These are phyloP conservation scores for Orthosia incerta DNA, from an alignment of 2,888 invertebrate species.

Conservation along the genomic window DNA sequence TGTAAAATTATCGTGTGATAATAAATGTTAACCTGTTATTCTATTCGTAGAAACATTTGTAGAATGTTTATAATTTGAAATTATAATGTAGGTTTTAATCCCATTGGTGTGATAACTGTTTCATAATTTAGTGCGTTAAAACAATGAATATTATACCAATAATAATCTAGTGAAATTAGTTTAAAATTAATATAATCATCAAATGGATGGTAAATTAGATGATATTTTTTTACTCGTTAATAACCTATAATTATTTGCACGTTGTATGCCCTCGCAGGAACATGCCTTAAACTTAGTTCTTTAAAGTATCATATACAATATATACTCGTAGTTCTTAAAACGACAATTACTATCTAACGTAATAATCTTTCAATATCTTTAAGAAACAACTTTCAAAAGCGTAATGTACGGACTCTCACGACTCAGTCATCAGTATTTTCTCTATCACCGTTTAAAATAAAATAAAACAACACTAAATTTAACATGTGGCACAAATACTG, in stretches of 20 bases:
- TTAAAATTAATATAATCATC: too few relatives aligned
- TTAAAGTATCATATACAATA: too few relatives aligned
- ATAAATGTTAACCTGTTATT: not conserved
- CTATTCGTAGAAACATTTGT: slow-evolving; percentile 6
- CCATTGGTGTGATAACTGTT: not conserved
- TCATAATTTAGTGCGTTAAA: not conserved
- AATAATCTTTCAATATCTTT: not conserved
- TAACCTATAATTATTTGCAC: not conserved
- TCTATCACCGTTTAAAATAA: too few relatives aligned
- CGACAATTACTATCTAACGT: not conserved
- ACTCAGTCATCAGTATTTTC: too few relatives aligned
- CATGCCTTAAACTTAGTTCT: not conserved
- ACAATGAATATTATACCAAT: too few relatives aligned
- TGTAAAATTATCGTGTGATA: not conserved
- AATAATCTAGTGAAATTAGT: too few relatives aligned
- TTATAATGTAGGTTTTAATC: not conserved
- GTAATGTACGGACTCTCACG: not conserved
- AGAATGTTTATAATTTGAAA: not conserved
- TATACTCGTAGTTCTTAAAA: not conserved
- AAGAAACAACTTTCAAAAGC: not conserved
- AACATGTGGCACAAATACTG: too few relatives aligned
- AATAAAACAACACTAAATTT: too few relatives aligned
- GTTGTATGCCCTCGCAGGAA: not conserved
- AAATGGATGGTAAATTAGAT: not conserved
- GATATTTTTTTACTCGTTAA: not conserved